Percentiles rank a stretch among this genome's conserved stretches.
These are phyloP conservation scores for Conopomorpha cramerella DNA, from an alignment of 1,140 invertebrate genomes.

Conservation along the genomic window DNA sequence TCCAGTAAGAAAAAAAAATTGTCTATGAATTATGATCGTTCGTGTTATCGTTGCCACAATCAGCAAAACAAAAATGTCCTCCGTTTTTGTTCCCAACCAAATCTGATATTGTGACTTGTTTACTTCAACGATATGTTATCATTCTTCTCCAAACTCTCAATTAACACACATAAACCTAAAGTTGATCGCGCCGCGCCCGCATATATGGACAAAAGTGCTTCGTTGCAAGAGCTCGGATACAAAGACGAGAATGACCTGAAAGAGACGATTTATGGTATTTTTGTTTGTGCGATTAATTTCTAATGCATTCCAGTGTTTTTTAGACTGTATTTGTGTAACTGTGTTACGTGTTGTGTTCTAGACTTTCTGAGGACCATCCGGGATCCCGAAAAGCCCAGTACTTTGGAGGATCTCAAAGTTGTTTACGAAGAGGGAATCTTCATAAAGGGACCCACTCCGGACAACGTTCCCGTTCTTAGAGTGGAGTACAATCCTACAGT, in stretches of 20 bases:
- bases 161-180: slow-evolving; percentile 29
- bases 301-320: slow-evolving; percentile 21
- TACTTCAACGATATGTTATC: slow-evolving; percentile 49
- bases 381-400: slow-evolving; percentile 88
- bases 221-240: slow-evolving; percentile 63
- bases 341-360: slow-evolving; percentile 58
- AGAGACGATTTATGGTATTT: slow-evolving; percentile 71
- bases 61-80: too few species aligned
- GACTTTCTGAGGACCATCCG: slow-evolving; percentile 80
- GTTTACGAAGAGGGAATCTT: slow-evolving; percentile 83
- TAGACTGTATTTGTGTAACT: slow-evolving; percentile 24
- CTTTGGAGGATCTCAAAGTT: slow-evolving; percentile 83
- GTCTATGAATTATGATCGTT: too few species aligned
- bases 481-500: slow-evolving; percentile 90
- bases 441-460: slow-evolving; percentile 66
- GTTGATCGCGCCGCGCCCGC: slow-evolving; percentile 39
- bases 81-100: too few species aligned
- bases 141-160: slow-evolving; percentile 48
- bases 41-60: too few species aligned
- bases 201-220: slow-evolving; percentile 57
- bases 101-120: too few species aligned
- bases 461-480: slow-evolving; percentile 66
- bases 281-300: slow-evolving; percentile 23
- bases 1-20: too few species aligned
- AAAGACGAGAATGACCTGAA: slow-evolving; percentile 67